phyloP scores from a whole-genome alignment of 1,140 invertebrate species.

The Saccostrea glomerata region DNA sequence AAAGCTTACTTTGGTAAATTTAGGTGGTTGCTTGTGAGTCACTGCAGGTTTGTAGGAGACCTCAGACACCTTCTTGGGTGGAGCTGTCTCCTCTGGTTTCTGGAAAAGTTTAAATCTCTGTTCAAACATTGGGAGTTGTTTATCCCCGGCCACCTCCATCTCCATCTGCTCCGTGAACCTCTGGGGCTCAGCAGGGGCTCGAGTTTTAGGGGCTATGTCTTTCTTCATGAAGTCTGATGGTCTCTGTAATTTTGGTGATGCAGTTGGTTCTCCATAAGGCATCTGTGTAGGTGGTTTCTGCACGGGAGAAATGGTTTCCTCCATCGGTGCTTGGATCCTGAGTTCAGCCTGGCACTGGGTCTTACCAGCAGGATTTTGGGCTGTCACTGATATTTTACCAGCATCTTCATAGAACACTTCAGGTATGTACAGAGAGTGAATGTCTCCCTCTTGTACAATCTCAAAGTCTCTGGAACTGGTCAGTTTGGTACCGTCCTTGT shows the following conservation, averaged over 20 bases:
- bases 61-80: constrained; percentile 50
- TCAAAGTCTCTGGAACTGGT: constrained; percentile 79
- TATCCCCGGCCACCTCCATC: constrained; percentile 67
- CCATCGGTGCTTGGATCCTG: constrained; percentile 69
- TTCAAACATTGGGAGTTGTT: constrained; percentile 68
- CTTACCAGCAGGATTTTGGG: constrained; percentile 76
- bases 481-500: constrained; percentile 77
- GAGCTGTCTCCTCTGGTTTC: constrained; percentile 57
- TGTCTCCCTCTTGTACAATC: constrained; percentile 76
- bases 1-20: constrained; percentile 63
- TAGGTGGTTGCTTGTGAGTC: constrained; percentile 66
- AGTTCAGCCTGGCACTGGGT: constrained; percentile 75
- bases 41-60: constrained; percentile 54
- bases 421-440: constrained; percentile 78
- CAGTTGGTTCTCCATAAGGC: constrained; percentile 66
- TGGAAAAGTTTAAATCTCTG: constrained; percentile 69
- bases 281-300: constrained; percentile 58
- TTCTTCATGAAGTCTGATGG: constrained; percentile 60
- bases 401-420: constrained; percentile 80
- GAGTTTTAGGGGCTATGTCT: constrained; percentile 44
- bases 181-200: constrained; percentile 56
- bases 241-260: constrained; percentile 70
- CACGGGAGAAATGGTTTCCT: constrained; percentile 56
- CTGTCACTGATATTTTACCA: constrained; percentile 83
- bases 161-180: constrained; percentile 66